A percentile compares a stretch with the other conserved stretches of the same genome.
Evolutionary conservation across 2,888 invertebrate genomes (phyloP).

Genomic region (Cerceris rybyensis): DNA sequence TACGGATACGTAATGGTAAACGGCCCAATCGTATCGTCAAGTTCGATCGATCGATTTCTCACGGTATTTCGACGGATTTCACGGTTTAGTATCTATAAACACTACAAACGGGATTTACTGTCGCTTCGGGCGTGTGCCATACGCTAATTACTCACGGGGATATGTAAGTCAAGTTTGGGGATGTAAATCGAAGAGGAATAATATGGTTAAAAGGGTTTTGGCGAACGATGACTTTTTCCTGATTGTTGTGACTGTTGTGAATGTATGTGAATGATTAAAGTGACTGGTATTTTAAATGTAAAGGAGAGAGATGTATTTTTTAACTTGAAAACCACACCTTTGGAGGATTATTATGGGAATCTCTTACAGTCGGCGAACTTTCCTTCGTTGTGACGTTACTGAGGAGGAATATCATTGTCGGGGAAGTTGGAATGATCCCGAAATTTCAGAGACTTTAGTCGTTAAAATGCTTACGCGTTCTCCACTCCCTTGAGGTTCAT

Average conservation of each 20-base stretch:
- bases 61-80: conserved; percentile 15
- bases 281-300: not conserved
- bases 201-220: no score
- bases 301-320: not conserved
- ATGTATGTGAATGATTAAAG: not conserved
- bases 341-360: not conserved
- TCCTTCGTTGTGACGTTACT: conserved; percentile 10
- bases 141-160: conserved; percentile 44
- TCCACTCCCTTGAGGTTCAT: conserved; percentile 55
- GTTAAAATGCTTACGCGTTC: conserved; percentile 52
- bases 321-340: not conserved
- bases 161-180: conserved; percentile 31
- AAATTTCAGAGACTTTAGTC: conserved; percentile 42
- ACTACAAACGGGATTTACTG: conserved; percentile 46
- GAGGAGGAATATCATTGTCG: conserved; percentile 8
- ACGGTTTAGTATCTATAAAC: conserved; percentile 64
- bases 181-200: conserved; percentile 7
- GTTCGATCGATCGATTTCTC: conserved; percentile 59
- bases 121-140: conserved; percentile 41
- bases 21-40: conserved; percentile 52
- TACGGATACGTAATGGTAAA: conserved; percentile 57
- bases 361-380: conserved; percentile 4
- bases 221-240: no score
- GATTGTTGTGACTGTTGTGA: not conserved
- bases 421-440: conserved; percentile 24